Conservation (phyloP, 1,140 invertebrate species). For the Temnothorax nylanderi region DNA sequence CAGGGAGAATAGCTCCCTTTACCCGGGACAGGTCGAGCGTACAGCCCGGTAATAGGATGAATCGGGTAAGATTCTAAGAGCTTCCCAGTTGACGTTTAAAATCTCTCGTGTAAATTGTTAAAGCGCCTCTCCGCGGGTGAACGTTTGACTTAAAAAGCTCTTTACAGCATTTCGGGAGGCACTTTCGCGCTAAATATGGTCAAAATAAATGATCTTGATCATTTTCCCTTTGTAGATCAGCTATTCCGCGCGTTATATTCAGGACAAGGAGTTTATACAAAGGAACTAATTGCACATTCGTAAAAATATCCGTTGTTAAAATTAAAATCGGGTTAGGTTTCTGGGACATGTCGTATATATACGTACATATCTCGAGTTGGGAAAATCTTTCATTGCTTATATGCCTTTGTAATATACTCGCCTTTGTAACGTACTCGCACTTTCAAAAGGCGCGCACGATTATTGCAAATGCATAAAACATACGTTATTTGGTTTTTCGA, state of each 20-base stretch:
- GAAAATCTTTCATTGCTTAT: slow-evolving; percentile 9
- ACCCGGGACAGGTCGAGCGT: slow-evolving; percentile 64
- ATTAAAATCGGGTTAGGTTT: neutral
- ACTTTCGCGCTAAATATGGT: slow-evolving; percentile 11
- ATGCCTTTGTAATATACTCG: neutral
- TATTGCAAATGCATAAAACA: slow-evolving; percentile 34
- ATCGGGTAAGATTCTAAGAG: slow-evolving; percentile 67
- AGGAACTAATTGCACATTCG: neutral
- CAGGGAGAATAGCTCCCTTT: slow-evolving; percentile 59
- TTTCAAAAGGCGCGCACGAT: neutral
- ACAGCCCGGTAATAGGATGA: slow-evolving; percentile 65
- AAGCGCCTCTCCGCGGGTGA: slow-evolving; percentile 26
- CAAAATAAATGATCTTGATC: neutral
- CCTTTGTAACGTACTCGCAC: neutral
- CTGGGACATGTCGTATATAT: neutral
- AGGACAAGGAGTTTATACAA: neutral
- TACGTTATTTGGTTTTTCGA: slow-evolving; percentile 19
- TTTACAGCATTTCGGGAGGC: neutral
- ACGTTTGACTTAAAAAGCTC: slow-evolving; percentile 36
- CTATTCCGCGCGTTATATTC: neutral
- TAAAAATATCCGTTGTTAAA: neutral
- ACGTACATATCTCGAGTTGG: neutral
- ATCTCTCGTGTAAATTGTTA: slow-evolving; percentile 61
- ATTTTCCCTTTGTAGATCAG: neutral
- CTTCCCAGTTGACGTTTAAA: slow-evolving; percentile 58